These are phyloP conservation scores for Aegithalos caudatus DNA, from an alignment of 2,113 vertebrate genomes.

Conservation along the genomic window DNA sequence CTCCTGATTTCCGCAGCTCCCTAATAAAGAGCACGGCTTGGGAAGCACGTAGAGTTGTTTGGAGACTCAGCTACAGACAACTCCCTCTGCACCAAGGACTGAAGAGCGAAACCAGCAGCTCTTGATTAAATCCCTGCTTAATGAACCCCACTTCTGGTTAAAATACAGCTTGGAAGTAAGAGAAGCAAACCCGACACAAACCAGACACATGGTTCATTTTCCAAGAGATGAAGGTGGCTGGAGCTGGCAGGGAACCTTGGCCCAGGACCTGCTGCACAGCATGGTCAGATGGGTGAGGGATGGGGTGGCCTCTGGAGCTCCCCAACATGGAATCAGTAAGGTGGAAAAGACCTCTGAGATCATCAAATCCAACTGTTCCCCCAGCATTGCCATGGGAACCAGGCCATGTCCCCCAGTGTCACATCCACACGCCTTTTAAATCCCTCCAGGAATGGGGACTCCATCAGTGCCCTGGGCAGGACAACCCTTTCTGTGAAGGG, in stretches of 20 bases:
- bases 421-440: fast-evolving
- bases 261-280: fast-evolving
- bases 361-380: not conserved
- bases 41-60: not conserved
- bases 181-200: not conserved
- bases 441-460: not conserved
- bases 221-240: not conserved
- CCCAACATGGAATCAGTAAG: not conserved
- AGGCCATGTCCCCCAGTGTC: not conserved
- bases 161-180: not conserved
- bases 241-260: not conserved
- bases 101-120: not conserved
- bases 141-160: conserved; percentile 10
- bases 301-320: not conserved
- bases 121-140: not conserved
- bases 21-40: not conserved
- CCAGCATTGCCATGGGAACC: not conserved
- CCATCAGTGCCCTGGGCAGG: not conserved
- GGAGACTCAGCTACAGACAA: not conserved
- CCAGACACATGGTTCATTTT: not conserved
- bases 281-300: fast-evolving
- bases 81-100: not conserved
- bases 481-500: not conserved
- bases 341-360: not conserved
- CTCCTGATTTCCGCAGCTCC: not conserved